phyloP scores from a whole-genome alignment of 2,888 invertebrate genomes.

The Parnassius orleans region DNA sequence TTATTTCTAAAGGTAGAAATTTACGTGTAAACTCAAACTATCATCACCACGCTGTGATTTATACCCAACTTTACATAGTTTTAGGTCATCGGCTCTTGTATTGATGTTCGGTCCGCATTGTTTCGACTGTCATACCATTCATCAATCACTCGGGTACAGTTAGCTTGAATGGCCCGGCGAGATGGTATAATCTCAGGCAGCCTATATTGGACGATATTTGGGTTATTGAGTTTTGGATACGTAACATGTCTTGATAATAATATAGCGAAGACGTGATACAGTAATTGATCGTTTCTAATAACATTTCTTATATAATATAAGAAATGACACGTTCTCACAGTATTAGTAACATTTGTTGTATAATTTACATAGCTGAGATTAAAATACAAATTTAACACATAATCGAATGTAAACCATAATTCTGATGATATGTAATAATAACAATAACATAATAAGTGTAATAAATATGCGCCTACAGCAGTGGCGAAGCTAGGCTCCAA shows the following conservation, averaged over 20 bases:
- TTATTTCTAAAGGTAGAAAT: constrained; percentile 3
- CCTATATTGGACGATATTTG: constrained; percentile 32
- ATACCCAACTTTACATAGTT: constrained; percentile 46
- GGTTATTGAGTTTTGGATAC: constrained; percentile 30
- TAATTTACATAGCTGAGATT: too few relatives aligned
- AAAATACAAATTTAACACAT: too few relatives aligned
- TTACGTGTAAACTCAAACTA: constrained; percentile 39
- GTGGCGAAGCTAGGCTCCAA: too few relatives aligned
- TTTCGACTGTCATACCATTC: constrained; percentile 60
- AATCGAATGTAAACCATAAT: too few relatives aligned
- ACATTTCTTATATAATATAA: not conserved
- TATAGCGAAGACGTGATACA: constrained; percentile 1
- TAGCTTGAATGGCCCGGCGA: constrained; percentile 37
- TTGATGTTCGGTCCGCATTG: constrained; percentile 60
- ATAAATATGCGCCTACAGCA: too few relatives aligned
- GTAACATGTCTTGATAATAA: constrained; percentile 19
- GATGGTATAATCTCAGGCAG: constrained; percentile 32
- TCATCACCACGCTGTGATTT: constrained; percentile 64
- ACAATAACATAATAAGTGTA: too few relatives aligned
- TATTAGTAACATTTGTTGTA: too few relatives aligned
- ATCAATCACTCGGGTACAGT: constrained; percentile 64
- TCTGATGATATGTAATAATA: too few relatives aligned
- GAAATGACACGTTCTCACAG: too few relatives aligned
- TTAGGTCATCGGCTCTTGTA: constrained; percentile 55
- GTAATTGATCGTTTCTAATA: constrained; percentile 1